Evolutionary conservation across 1,140 invertebrate species (phyloP).

Genomic region (Drosophila jambulina): DNA sequence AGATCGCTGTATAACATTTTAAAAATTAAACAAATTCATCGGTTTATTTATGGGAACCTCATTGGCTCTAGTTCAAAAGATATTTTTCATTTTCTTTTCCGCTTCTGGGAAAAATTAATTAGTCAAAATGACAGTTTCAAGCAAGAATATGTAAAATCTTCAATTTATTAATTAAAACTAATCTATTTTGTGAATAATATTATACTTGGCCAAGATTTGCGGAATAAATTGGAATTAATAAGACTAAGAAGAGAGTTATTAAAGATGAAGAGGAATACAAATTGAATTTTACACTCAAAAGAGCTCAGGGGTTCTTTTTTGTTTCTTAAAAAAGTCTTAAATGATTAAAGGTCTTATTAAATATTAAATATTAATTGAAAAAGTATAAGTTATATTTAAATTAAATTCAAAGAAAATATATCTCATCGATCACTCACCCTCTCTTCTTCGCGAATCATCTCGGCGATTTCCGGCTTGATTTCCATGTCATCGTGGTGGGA

Average conservation of each 20-base stretch:
- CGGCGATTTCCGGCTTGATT: constrained; percentile 96
- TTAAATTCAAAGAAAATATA: neutral
- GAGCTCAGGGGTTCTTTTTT: neutral
- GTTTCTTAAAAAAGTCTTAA: neutral
- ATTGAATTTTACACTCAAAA: neutral
- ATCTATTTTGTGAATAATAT: constrained; percentile 6
- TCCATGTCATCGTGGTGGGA: constrained; percentile 91
- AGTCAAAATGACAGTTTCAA: neutral
- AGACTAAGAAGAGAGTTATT: neutral
- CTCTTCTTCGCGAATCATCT: constrained; percentile 98
- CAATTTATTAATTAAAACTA: constrained; percentile 10
- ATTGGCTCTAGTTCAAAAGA: neutral
- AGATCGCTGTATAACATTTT: neutral
- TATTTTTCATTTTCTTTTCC: neutral
- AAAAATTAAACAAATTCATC: neutral
- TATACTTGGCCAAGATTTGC: neutral
- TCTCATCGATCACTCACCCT: constrained; percentile 90
- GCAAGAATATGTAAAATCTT: neutral
- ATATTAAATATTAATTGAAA: neutral
- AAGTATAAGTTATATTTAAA: neutral
- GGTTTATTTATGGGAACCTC: neutral
- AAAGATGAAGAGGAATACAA: neutral
- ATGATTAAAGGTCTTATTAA: neutral
- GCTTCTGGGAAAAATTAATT: constrained; percentile 6
- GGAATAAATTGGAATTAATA: neutral